phyloP scores from a whole-genome alignment of 2,888 invertebrate genomes.

The Thecocarcelia acutangulata region DNA sequence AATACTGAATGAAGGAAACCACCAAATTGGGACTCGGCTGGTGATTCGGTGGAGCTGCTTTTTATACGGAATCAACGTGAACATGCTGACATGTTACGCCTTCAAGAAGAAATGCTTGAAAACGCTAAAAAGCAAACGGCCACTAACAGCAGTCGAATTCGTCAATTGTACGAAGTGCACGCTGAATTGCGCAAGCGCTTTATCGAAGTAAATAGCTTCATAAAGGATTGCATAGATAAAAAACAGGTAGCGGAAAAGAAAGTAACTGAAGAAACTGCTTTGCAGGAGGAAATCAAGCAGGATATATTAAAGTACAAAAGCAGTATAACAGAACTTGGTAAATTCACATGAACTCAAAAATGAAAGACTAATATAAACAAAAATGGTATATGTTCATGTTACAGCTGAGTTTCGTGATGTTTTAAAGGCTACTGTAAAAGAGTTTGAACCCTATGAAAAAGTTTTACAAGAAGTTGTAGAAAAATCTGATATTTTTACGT shows the following conservation, averaged over 20 bases:
- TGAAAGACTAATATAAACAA: not conserved
- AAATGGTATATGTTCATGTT: not conserved
- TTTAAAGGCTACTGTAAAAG: slow-evolving; percentile 75
- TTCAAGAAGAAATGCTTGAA: slow-evolving; percentile 77
- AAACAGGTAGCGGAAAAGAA: slow-evolving; percentile 76
- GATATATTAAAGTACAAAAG: slow-evolving; percentile 73
- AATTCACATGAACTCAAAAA: not conserved
- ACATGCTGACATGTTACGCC: slow-evolving; percentile 75
- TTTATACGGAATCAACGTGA: slow-evolving; percentile 79
- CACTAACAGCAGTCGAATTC: slow-evolving; percentile 76
- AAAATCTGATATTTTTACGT: slow-evolving; percentile 75
- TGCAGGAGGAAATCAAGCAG: slow-evolving; percentile 73
- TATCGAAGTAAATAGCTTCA: slow-evolving; percentile 79
- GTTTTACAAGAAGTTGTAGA: slow-evolving; percentile 78
- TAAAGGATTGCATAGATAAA: slow-evolving; percentile 80
- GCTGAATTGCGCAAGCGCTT: slow-evolving; percentile 77
- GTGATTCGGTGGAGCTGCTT: slow-evolving; percentile 78
- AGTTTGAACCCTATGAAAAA: slow-evolving; percentile 78
- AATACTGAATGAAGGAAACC: slow-evolving; percentile 74
- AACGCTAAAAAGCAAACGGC: slow-evolving; percentile 75
- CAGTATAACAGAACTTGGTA: slow-evolving; percentile 70
- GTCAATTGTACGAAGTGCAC: slow-evolving; percentile 76
- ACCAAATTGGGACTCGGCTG: slow-evolving; percentile 80
- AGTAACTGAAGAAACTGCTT: slow-evolving; percentile 74
- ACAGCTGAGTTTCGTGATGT: slow-evolving; percentile 73